These are phyloP conservation scores for Diaperis boleti DNA, from an alignment of 2,888 invertebrate species.

Conservation along the genomic window DNA sequence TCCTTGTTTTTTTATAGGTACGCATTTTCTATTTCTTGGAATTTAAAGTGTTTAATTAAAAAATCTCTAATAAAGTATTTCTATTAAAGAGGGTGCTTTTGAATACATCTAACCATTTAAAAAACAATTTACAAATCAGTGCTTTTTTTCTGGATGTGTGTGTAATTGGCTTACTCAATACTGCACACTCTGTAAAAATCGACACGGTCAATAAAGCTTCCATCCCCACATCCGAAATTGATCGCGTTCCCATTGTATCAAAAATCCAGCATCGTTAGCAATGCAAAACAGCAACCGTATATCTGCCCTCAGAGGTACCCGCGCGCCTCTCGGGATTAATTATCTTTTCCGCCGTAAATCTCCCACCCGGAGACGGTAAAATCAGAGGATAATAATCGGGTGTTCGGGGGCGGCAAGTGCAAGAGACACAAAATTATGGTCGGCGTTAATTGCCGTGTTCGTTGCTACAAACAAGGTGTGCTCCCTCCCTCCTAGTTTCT, in stretches of 20 bases:
- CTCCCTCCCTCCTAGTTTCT: constrained; percentile 9
- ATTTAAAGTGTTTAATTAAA: too few relatives aligned
- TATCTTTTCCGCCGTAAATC: constrained; percentile 30
- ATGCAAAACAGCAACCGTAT: constrained; percentile 32
- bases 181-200: too few relatives aligned
- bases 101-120: too few relatives aligned
- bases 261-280: constrained; percentile 27
- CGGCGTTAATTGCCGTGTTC: constrained; percentile 38
- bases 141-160: too few relatives aligned
- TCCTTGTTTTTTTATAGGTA: too few relatives aligned
- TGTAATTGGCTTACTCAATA: too few relatives aligned
- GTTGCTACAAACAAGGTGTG: constrained; percentile 38
- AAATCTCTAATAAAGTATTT: too few relatives aligned
- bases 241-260: constrained; percentile 15
- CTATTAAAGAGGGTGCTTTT: too few relatives aligned
- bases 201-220: too few relatives aligned
- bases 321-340: constrained; percentile 30
- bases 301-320: constrained; percentile 14
- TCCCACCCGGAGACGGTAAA: constrained; percentile 12
- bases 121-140: too few relatives aligned
- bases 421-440: constrained; percentile 43
- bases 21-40: too few relatives aligned
- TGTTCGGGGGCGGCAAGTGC: constrained; percentile 41
- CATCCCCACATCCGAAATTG: not conserved
- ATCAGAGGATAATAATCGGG: constrained; percentile 38